Conservation (phyloP, 2,113 vertebrate genomes). For the Hydrochoerus hydrochaeris region DNA sequence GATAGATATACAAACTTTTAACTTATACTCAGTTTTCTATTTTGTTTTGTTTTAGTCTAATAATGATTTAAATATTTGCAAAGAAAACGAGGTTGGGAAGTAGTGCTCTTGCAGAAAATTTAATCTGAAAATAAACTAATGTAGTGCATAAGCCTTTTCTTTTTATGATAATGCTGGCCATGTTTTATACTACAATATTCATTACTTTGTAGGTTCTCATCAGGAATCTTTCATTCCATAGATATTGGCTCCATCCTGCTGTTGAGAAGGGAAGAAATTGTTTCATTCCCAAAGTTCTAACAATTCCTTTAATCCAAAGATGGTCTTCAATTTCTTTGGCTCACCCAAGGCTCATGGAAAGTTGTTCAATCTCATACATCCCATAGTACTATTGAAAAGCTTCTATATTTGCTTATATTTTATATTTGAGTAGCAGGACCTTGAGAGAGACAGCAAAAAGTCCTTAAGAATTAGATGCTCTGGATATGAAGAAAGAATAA, state of each 20-base stretch:
- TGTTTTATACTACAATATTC: not conserved
- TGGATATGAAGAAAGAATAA: not conserved
- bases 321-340: not conserved
- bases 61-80: not conserved
- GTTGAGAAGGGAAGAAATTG: not conserved
- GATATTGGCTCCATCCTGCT: not conserved
- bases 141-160: not conserved
- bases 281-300: conserved; percentile 1
- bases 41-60: not conserved
- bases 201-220: not conserved
- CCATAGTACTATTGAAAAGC: not conserved
- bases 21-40: not conserved
- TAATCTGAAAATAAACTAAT: conserved; percentile 28
- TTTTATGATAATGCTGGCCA: not conserved
- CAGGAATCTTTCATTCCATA: not conserved
- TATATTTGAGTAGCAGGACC: not conserved
- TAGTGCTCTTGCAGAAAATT: not conserved
- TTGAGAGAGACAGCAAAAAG: not conserved
- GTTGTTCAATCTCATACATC: not conserved
- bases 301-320: not conserved
- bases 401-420: not conserved
- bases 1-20: not conserved
- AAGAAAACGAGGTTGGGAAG: not conserved
- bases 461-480: not conserved
- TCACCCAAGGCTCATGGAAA: not conserved